Evolutionary conservation across 2,888 invertebrate species (phyloP), one percentile per base, ranked within the genome.

Genomic region (Lochmaea crataegi): DNA sequence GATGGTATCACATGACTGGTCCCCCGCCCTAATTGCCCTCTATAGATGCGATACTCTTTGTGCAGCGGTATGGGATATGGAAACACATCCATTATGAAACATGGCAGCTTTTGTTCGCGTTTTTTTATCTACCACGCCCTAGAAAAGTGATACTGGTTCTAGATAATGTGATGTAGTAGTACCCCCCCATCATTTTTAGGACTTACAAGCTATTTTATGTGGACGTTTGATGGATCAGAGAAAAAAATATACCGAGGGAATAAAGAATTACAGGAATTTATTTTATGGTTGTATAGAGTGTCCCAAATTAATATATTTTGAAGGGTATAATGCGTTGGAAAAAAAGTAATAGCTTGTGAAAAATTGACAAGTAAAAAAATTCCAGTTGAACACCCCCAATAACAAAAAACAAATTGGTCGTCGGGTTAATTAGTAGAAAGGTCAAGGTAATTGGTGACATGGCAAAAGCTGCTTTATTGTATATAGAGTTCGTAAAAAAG

Each of bases 21-120:
- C 84, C 76, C 80, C 85, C 85, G 85, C 86, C 86, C 85, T 86
- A 85, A 86, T 86, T 83, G 83, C 84, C 79, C 80, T 85, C 85
- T 85, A 85, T 86, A 85, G 84, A 83, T 85, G 83, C 84, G 83
- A 79, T 82, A 82, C 84, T 84, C 83, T 85, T 81, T 85, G 84
- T 84, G 80, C 78, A 73, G 79, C 81, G 81, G 83, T 83, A 79
- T 78, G 81, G 81, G 78, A 83, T 82, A 84, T 85, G 82, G 85
- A 85, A 85, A 85, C 84, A 83, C 82, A 80, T 84, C 84, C 83
- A 85, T 85, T 85, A 84, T 82, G 78, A 78, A 84, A 83, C 82
- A 84, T 84, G 84, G 85, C 84, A 79, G 85, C 84, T 81, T 84
- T 85, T 85, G 84, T 85, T 84, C 82, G 77, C 74, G 76, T 83